These are phyloP conservation scores for Myathropa florea DNA, from an alignment of 2,888 invertebrate species.

Conservation along the genomic window DNA sequence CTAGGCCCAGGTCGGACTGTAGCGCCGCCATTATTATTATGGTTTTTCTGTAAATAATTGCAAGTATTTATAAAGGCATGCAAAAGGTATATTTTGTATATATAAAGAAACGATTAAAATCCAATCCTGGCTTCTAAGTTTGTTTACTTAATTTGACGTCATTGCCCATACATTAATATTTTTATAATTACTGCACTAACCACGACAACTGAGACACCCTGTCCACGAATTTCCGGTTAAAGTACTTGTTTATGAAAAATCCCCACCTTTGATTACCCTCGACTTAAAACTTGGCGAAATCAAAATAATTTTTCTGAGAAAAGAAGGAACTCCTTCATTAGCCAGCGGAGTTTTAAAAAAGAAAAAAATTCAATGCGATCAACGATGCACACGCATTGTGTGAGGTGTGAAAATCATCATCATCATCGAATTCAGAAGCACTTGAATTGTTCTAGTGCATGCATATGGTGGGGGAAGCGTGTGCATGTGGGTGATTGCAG, in stretches of 20 bases:
- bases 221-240: background rate
- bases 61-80: no score
- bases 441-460: constrained; percentile 34
- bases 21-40: no score
- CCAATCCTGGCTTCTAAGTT: no score
- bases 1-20: no score
- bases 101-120: no score
- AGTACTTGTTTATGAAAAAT: background rate
- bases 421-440: constrained; percentile 57
- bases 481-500: constrained; percentile 23
- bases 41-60: no score
- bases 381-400: constrained; percentile 55
- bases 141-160: no score
- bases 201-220: background rate
- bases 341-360: constrained; percentile 25
- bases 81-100: no score
- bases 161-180: no score
- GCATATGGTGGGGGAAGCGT: background rate
- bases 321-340: constrained; percentile 47
- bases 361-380: constrained; percentile 13
- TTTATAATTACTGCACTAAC: no score
- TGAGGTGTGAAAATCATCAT: constrained; percentile 68
- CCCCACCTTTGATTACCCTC: background rate
- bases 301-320: background rate
- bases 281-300: background rate